Conservation (phyloP, 2,888 invertebrate genomes). For the Prosopocoilus inquinatus region DNA sequence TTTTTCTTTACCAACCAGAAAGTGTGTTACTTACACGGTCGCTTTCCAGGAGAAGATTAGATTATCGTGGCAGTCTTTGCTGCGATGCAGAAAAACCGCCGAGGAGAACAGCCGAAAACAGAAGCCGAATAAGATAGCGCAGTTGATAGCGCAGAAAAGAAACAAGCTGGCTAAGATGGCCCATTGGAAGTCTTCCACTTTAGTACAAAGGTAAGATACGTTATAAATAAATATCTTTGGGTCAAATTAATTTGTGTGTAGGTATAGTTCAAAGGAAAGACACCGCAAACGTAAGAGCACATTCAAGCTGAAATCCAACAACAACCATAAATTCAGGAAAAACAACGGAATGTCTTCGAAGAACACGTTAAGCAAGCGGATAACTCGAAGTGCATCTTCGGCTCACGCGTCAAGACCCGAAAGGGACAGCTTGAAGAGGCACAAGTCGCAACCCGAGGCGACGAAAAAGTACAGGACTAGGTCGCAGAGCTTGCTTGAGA, state of each 20-base stretch:
- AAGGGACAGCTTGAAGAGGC: not conserved
- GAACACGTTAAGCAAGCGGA: conserved; percentile 19
- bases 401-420: conserved; percentile 19
- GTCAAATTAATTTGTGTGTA: conserved; percentile 17
- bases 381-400: conserved; percentile 19
- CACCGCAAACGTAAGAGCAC: conserved; percentile 20
- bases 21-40: not conserved
- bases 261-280: conserved; percentile 27
- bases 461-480: conserved; percentile 39
- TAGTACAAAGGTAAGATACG: conserved; percentile 38
- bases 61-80: conserved; percentile 26
- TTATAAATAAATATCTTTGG: not conserved
- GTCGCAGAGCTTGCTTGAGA: conserved; percentile 35
- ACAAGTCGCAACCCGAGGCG: conserved; percentile 18
- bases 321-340: conserved; percentile 33
- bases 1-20: too few species aligned
- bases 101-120: conserved; percentile 43
- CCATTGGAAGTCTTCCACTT: conserved; percentile 55
- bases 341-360: conserved; percentile 27
- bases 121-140: conserved; percentile 65
- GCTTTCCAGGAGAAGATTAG: conserved; percentile 18
- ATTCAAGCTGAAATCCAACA: conserved; percentile 33
- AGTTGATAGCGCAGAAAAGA: conserved; percentile 70
- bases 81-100: conserved; percentile 43
- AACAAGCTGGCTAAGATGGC: conserved; percentile 65